Evolutionary conservation across 2,797 vertebrate genomes (phyloP), one percentile per base, ranked within the genome.

Genomic region (Sandelia bainsii): DNA sequence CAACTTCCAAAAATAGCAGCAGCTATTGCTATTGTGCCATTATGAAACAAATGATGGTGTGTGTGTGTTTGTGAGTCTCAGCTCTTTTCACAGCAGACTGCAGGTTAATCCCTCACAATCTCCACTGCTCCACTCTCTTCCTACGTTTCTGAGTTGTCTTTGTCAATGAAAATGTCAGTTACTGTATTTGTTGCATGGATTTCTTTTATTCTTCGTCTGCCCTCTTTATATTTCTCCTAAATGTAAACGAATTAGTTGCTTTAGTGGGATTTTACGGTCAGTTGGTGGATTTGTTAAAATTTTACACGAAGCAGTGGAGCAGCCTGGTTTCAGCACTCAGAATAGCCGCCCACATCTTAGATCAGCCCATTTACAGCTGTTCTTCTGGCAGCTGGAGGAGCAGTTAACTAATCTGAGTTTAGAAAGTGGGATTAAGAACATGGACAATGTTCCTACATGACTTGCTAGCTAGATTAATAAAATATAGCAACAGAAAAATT

Each of bases 1-100:
- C 82, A 83, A 62, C 50, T 14, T 85, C 88, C 81, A 81, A 84
- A 91, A 91, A 92, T 91, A 90, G 87, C 71, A 46, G 42, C 80
- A 71, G 75, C 74, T 66, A 62, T 85, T 80, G 71, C 72, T 44
- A 61, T 81, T 79, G 74, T 78, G 81, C 61, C 72, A 63, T 84
- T 83, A 77, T 81, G 74, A 90, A 84, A 80, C 39, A 12, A 76
- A 80, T 60, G 59, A 71, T 81, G 46, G 20, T 66, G 53, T 59
- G 29, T 68, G 56, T 57, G 52, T 61, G 37, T 53, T 61, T 75
- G 50, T 39, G 52, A 51, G 70, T 77, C 72, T 77, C 32, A 57
- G 67, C 64, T 77, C 67, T 75, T 77, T 42, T 86, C 48, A 63
- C 46, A 61, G 71, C 8, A 72, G 27, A 59, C 77, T 76, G 69